Evolutionary conservation across 2,888 invertebrate species (phyloP), one percentile per base, ranked within the genome.

Genomic region (Vandiemenella viatica): DNA sequence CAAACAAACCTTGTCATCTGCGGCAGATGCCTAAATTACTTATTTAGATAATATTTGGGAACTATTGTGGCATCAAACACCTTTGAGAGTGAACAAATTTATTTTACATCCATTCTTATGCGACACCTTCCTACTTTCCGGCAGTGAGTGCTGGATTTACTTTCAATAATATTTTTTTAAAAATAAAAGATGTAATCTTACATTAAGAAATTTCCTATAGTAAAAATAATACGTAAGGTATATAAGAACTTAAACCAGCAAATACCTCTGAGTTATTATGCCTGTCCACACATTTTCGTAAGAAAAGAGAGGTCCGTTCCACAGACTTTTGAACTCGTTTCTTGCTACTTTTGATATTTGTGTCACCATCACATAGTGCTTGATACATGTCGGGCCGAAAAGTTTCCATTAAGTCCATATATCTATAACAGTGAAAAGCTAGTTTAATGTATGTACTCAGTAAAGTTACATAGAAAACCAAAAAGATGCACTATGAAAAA

Each of bases 381-480:
- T 85, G 78, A 67, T 84, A 87, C 61, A 87, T 76, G 63, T 89
- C 85, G 37, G 92, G 90, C 64, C 77, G 76, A 63, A 83, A 80
- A 20, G 73, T 65, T 67, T 88, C 83, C 56, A 89, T 77, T 32
- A 83, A 62, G 58, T 83, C 75, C 79, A 91, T 83, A 65, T 84
- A 86, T 57, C 79, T 79, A 63, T 55, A 69, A 66, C 40, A 43
- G 21, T 13, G 20, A 42, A 42, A 13, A 13, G 16, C 15, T n/a
- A 10, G n/a, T n/a, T 8, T 26, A 7, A 7, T 8, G 7, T 26
- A 26, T 13, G 13, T 8, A 26, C 13, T 26, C 26, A 8, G 4
- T 15, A 42, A 43, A 37, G 18, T n/a, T 18, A 42, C 23, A 45
- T 23, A 32, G n/a, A 46, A 32, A 38, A 45, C 16, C 45, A 45